A percentile compares a stretch with the other conserved stretches of the same genome.
These are phyloP conservation scores for Antitype chi DNA, from an alignment of 2,888 invertebrate genomes.

Conservation along the genomic window DNA sequence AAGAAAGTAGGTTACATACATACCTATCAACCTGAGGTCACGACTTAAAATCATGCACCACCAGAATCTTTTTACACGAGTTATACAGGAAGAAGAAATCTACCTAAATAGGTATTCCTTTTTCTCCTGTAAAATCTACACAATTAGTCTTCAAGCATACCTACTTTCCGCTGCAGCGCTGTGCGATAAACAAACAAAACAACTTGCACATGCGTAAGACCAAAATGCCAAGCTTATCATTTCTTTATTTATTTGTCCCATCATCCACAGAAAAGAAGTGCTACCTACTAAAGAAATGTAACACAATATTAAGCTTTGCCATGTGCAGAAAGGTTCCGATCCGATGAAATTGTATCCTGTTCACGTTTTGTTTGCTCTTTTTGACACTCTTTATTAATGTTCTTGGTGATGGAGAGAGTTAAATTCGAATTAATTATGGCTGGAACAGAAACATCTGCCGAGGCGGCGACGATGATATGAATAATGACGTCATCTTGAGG, in stretches of 20 bases:
- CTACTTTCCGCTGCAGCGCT: conserved; percentile 25
- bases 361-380: not conserved
- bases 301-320: not conserved
- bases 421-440: conserved; percentile 3
- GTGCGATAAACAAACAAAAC: conserved; percentile 16
- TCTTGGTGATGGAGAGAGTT: conserved; percentile 9
- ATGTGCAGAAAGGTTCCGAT: conserved; percentile 11
- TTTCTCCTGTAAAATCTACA: not conserved
- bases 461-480: too few species aligned
- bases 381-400: conserved; percentile 1
- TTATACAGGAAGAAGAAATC: not conserved
- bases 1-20: not conserved
- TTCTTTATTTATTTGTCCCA: conserved; percentile 42
- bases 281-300: conserved; percentile 16
- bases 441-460: conserved; percentile 1
- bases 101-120: not conserved
- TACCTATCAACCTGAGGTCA: not conserved
- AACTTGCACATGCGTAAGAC: conserved; percentile 43
- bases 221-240: not conserved
- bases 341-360: conserved; percentile 19
- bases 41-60: not conserved
- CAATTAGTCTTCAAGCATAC: not conserved
- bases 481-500: not conserved
- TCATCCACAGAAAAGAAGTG: conserved; percentile 9
- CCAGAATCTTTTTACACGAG: not conserved